Percentiles rank a stretch among this genome's conserved stretches.
Evolutionary conservation across 2,888 invertebrate species (phyloP).

Genomic region (Sinodicranocentrus sp.): DNA sequence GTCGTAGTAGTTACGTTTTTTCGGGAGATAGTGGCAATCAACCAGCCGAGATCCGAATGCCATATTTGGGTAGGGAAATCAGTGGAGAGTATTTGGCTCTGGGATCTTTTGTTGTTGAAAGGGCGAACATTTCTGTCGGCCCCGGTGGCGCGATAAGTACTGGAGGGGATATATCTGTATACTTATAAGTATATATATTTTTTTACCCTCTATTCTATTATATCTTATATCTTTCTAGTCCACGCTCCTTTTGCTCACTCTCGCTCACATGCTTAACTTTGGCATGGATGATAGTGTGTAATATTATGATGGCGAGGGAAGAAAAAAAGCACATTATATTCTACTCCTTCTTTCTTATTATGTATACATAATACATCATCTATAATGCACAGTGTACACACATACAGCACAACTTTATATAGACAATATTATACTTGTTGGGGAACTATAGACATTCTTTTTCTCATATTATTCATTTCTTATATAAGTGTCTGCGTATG

Average conservation of each 20-base stretch:
- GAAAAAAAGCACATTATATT: constrained; percentile 47
- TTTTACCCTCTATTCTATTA: background rate
- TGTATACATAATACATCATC: constrained; percentile 61
- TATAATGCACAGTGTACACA: constrained; percentile 59
- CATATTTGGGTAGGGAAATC: constrained; percentile 78
- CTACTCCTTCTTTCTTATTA: background rate
- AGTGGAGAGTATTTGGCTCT: constrained; percentile 77
- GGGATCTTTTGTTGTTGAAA: constrained; percentile 76
- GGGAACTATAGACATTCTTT: constrained; percentile 4
- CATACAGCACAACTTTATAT: constrained; percentile 29
- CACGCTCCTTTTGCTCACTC: constrained; percentile 24
- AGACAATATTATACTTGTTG: constrained; percentile 34
- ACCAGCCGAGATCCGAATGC: constrained; percentile 76
- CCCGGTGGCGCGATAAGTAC: constrained; percentile 75
- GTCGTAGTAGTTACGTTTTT: constrained; percentile 50
- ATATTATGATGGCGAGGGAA: constrained; percentile 43
- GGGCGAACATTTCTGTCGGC: constrained; percentile 74
- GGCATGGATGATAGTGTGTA: constrained; percentile 51
- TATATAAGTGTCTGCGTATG: too few species aligned
- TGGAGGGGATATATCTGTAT: constrained; percentile 57
- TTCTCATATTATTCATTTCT: constrained; percentile 18
- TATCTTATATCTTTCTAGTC: background rate
- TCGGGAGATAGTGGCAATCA: constrained; percentile 73
- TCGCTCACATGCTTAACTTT: constrained; percentile 57
- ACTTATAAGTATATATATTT: background rate